Conservation (phyloP, 2,797 vertebrate genomes). For the Galagoides demidoff region DNA sequence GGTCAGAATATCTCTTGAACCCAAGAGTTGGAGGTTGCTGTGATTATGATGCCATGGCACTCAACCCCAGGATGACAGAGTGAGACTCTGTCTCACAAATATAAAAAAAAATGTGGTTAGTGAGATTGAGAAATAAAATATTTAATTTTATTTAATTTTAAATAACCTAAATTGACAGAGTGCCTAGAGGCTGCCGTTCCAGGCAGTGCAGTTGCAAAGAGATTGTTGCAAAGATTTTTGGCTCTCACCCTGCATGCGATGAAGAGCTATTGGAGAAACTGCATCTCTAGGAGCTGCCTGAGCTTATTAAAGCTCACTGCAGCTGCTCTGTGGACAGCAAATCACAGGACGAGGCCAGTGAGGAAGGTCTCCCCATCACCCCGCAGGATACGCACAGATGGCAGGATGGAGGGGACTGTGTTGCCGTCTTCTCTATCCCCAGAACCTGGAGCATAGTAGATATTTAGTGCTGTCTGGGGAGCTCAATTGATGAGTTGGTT, state of each 20-base stretch:
- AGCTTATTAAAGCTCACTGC: too few relatives aligned
- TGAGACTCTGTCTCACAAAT: too few relatives aligned
- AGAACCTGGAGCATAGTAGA: not conserved
- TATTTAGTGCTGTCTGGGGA: not conserved
- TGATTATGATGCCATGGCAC: too few relatives aligned
- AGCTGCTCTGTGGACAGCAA: not conserved
- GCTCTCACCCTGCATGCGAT: not conserved
- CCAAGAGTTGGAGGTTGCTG: too few relatives aligned
- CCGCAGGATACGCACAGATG: rapidly evolving
- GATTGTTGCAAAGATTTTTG: not conserved
- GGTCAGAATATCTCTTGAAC: too few relatives aligned
- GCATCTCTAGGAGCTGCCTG: rapidly evolving
- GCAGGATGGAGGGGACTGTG: rapidly evolving
- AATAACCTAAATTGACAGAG: not conserved
- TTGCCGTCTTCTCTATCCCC: not conserved
- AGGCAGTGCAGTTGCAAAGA: not conserved
- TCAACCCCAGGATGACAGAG: too few relatives aligned
- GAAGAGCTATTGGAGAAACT: not conserved
- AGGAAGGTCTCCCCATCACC: rapidly evolving
- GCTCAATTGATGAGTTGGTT: not conserved
- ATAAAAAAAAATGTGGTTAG: too few relatives aligned
- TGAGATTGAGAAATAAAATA: too few relatives aligned
- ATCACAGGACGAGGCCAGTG: rapidly evolving
- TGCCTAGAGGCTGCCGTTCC: not conserved
- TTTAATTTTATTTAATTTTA: not conserved